Conservation (phyloP, 2,888 invertebrate species). For the Brenthis hecate region DNA sequence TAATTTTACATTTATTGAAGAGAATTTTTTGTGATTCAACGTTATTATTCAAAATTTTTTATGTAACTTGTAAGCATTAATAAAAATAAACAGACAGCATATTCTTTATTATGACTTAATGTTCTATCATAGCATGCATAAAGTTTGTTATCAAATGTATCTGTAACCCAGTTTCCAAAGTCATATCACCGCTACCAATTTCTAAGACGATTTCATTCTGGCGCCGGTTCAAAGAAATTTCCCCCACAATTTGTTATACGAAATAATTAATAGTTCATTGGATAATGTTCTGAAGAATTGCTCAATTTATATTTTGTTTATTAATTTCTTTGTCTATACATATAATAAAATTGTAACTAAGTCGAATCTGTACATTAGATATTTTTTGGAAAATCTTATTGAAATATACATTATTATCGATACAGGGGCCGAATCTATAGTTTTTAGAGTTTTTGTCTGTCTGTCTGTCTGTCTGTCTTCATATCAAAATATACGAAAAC, state of each 20-base stretch:
- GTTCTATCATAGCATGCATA: constrained; percentile 12
- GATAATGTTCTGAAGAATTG: constrained; percentile 3
- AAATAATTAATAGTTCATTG: constrained; percentile 34
- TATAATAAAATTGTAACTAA: too few species aligned
- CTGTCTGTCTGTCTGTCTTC: too few species aligned
- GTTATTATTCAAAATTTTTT: too few species aligned
- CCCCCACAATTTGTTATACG: constrained; percentile 31
- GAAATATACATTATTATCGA: too few species aligned
- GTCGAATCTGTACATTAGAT: too few species aligned
- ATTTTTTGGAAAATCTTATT: too few species aligned
- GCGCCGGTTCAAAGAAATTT: constrained; percentile 36
- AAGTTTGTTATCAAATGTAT: constrained; percentile 31
- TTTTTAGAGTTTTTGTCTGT: too few species aligned
- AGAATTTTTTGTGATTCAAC: too few species aligned
- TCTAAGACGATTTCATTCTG: constrained; percentile 34
- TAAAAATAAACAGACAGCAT: background rate
- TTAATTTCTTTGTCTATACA: background rate
- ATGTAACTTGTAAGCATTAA: too few species aligned
- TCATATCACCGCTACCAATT: constrained; percentile 33
- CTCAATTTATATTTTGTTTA: background rate
- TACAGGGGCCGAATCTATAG: too few species aligned
- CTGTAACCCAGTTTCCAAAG: constrained; percentile 31
- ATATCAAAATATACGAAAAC: too few species aligned
- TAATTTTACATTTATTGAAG: too few species aligned
- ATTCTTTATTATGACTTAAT: background rate